These are phyloP conservation scores for Porites lutea DNA, from an alignment of 64 coral and sea anemone genomes.

Conservation along the genomic window DNA sequence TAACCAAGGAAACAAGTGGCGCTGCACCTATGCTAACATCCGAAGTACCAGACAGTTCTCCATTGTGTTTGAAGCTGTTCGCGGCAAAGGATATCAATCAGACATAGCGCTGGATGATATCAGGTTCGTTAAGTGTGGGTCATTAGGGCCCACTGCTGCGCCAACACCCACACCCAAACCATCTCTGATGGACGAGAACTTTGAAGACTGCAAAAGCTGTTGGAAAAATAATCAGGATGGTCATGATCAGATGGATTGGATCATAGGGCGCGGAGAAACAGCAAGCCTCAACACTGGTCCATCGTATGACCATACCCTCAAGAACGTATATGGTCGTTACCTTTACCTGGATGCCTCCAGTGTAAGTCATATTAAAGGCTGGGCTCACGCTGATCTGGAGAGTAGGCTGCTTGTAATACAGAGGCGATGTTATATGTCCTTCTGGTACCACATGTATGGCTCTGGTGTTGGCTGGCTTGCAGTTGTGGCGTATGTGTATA, in stretches of 20 bases:
- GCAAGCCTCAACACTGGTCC: conserved; percentile 79
- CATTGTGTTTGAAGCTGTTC: conserved; percentile 82
- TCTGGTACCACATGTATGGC: conserved; percentile 97
- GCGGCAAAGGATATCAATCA: conserved; percentile 73
- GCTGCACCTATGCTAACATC: conserved; percentile 14
- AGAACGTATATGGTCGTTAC: conserved; percentile 85
- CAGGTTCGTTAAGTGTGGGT: conserved; percentile 70
- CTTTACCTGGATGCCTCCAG: conserved; percentile 77
- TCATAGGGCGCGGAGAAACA: conserved; percentile 84
- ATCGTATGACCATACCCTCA: conserved; percentile 86
- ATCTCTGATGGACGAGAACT: conserved; percentile 68
- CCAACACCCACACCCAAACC: conserved; percentile 66
- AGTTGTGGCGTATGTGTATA: conserved; percentile 65
- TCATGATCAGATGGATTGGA: conserved; percentile 90
- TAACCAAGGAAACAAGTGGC: conserved; percentile 72
- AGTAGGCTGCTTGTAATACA: conserved; percentile 67
- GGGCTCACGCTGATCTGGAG: conserved; percentile 87
- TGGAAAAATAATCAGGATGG: conserved; percentile 78
- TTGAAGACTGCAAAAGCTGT: conserved; percentile 79
- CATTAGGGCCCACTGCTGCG: conserved; percentile 55
- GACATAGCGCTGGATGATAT: conserved; percentile 91
- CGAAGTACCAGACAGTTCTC: conserved; percentile 60
- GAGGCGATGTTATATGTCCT: conserved; percentile 81
- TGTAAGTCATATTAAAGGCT: not conserved
- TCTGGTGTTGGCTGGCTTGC: conserved; percentile 38